Evolutionary conservation across 2,797 vertebrate genomes (phyloP), one percentile per base, ranked within the genome.

Genomic region (Martes flavigula): DNA sequence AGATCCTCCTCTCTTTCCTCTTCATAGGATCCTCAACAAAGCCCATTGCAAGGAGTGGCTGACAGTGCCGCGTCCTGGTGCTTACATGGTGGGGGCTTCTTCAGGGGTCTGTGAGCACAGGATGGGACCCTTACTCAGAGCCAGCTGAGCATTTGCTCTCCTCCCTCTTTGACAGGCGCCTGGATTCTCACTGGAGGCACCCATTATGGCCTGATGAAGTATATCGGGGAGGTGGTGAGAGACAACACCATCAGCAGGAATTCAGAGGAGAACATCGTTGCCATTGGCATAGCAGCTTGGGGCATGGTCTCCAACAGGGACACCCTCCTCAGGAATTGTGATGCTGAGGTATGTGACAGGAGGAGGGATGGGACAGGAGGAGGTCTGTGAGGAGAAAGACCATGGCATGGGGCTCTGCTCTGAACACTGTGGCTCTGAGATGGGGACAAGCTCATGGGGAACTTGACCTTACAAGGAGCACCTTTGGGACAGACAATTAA

Each of bases 251-350:
- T 99, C 97, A 99, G 99, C 1, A 98, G 98, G 97, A 99, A 96
- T 51, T 99, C 98, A 0, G 99, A 99, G 97, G 99, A 99, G 97
- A 99, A 99, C 0, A 98, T 99, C 18, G 98, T 99, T 91, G 98
- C 99, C 91, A 99, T 99, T 0, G 99, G 99, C 94, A 99, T 99
- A 0, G 98, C 99, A 0, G 98, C 99, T 1, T 99, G 99, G 99
- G 99, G 99, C 94, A 99, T 99, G 99, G 97, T 99, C 97, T 99
- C 99, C 94, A 99, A 99, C 95, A 97, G 99, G 73, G 98, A 99
- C 1, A 97, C 90, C 0, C 98, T 99, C 83, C 91, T 99, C 87
- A 98, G 99, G 81, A 94, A 40, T 0, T 83, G 97, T 0, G 83
- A 98, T 72, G 77, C 68, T 0, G 98, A 99, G 3, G 99, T 99